Evolutionary conservation across 2,797 vertebrate species (phyloP), one percentile per base, ranked within the genome.

Genomic region (Mormyrops boulengeri): DNA sequence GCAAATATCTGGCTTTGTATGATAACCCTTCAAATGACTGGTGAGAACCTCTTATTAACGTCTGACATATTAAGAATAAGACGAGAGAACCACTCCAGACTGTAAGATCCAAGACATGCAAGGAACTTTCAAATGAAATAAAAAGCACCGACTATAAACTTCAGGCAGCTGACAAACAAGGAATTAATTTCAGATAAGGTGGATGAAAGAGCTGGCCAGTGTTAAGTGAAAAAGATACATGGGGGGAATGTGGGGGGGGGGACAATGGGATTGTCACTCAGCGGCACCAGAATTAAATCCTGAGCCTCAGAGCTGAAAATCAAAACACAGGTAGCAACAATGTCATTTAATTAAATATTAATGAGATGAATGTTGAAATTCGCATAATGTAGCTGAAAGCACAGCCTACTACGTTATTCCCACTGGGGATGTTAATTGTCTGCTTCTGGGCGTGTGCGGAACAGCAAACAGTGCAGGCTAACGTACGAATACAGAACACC

Each of bases 111-210:
- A 19, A 8, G 19, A 30, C 30, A n/a, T 2, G 52, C 4, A 22
- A 49, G 41, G 41, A n/a, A 89, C 53, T 85, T 84, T 89, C n/a
- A 53, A 89, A 85, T 84, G 60, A 85, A 44, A 85, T 66, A 62
- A 44, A 85, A 26, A 66, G 80, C 38, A 57, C 4, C 0, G 22
- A 17, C 73, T 52, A 34, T 84, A 85, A 89, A 89, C 80, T 84
- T 4, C 38, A 47, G 19, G 53, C 53, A 62, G 88, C 77, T 50
- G 44, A 85, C 53, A 89, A 55, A 84, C 52, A 60, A 52, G 80
- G 53, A 89, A 89, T 89, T 85, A 22, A 89, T 85, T 89, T 62
- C 77, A 85, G 88, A 89, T 66, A 89, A 89, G 80, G 17, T 30
- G 50, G 80, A 60, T 44, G 41, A 85, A 84, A 34, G 11, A 60